Evolutionary conservation across 2,113 vertebrate species (phyloP).

Genomic region (Myrmecophaga tridactyla): DNA sequence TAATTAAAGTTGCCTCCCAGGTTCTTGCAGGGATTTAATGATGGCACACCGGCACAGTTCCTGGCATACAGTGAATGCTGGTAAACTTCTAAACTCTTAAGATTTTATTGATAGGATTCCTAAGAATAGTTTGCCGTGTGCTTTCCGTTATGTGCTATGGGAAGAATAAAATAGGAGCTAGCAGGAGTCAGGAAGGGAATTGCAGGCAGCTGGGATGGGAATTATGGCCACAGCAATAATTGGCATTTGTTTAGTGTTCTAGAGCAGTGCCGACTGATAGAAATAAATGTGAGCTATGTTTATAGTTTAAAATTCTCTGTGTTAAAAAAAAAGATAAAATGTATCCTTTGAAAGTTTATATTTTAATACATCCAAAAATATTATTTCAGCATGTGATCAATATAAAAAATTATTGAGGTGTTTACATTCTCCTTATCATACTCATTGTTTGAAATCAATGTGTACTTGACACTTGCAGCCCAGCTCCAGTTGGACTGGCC

Average conservation of each 20-base stretch:
- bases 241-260: not conserved
- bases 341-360: not conserved
- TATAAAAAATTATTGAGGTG: not conserved
- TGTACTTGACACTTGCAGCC: not conserved
- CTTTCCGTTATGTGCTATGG: not conserved
- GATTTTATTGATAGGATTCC: not conserved
- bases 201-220: not conserved
- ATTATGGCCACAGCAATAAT: fast-evolving
- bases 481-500: not conserved
- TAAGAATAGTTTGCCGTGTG: not conserved
- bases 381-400: not conserved
- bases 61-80: not conserved
- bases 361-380: not conserved
- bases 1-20: not conserved
- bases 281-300: not conserved
- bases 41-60: not conserved
- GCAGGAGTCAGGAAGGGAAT: not conserved
- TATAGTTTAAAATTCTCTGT: not conserved
- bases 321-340: not conserved
- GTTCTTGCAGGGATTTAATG: not conserved
- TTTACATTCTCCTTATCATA: not conserved
- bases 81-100: not conserved
- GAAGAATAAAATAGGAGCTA: not conserved
- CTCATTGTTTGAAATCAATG: not conserved
- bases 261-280: not conserved